Evolutionary conservation across 2,113 vertebrate species (phyloP).

Genomic region (Smithornis capensis): DNA sequence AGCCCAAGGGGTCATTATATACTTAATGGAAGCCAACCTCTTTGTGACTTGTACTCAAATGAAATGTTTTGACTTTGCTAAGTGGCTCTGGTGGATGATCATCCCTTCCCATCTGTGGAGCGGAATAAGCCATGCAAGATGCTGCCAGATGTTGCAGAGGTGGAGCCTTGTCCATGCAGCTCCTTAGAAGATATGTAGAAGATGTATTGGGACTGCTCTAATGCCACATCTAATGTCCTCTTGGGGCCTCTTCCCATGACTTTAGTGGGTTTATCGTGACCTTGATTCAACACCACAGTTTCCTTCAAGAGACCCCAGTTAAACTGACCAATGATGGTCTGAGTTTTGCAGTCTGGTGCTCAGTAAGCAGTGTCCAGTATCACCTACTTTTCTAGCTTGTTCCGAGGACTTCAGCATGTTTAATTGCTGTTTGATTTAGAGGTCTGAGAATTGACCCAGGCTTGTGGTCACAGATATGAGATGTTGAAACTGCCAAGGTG

Average conservation of each 20-base stretch:
- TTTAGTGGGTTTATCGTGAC: neutral
- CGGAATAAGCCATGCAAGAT: neutral
- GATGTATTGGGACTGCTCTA: neutral
- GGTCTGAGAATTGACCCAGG: neutral
- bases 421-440: conserved; percentile 14
- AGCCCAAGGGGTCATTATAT: neutral
- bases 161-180: neutral
- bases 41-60: neutral
- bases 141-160: neutral
- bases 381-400: neutral
- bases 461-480: neutral
- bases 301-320: neutral
- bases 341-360: neutral
- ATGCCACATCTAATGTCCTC: neutral
- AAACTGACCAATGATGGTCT: neutral
- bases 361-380: neutral
- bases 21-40: neutral
- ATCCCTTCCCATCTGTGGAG: neutral
- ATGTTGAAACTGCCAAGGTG: neutral
- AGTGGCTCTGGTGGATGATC: neutral
- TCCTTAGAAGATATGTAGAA: neutral
- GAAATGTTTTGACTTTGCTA: neutral
- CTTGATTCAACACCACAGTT: neutral
- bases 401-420: neutral
- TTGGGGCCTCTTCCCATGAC: neutral